These are phyloP conservation scores for Zelleria hepariella DNA, from an alignment of 2,888 invertebrate species.

Conservation along the genomic window DNA sequence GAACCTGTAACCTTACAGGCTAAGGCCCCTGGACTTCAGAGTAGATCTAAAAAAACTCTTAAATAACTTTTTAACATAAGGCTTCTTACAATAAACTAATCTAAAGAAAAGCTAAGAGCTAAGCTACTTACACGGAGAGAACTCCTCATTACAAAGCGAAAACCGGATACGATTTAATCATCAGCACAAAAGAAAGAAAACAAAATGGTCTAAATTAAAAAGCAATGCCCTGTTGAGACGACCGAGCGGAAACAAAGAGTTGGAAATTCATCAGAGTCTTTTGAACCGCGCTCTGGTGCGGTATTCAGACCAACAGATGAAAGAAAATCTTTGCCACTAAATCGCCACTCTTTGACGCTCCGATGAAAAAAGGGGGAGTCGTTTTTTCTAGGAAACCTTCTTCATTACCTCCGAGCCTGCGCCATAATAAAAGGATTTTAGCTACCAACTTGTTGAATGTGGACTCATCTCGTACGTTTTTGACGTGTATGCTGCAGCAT, in stretches of 20 bases:
- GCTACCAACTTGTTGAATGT: conserved; percentile 57
- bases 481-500: background rate
- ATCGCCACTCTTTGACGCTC: conserved; percentile 64
- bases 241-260: conserved; percentile 66
- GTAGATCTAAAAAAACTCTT: too few relatives aligned
- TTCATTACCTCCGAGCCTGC: conserved; percentile 52
- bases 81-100: background rate
- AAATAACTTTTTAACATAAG: too few relatives aligned
- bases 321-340: conserved; percentile 56
- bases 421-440: conserved; percentile 43
- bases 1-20: too few relatives aligned
- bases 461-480: conserved; percentile 22
- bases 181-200: conserved; percentile 40
- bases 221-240: conserved; percentile 64
- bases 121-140: background rate
- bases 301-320: conserved; percentile 54
- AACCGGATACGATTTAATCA: conserved; percentile 53
- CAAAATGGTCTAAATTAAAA: conserved; percentile 68
- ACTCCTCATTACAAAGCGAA: conserved; percentile 16
- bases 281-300: conserved; percentile 57
- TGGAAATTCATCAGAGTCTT: conserved; percentile 68
- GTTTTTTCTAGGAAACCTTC: conserved; percentile 42
- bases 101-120: background rate
- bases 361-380: conserved; percentile 53
- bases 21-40: too few relatives aligned